phyloP scores from a whole-genome alignment of 1,140 invertebrate species.

The Lanistes nyassanus region DNA sequence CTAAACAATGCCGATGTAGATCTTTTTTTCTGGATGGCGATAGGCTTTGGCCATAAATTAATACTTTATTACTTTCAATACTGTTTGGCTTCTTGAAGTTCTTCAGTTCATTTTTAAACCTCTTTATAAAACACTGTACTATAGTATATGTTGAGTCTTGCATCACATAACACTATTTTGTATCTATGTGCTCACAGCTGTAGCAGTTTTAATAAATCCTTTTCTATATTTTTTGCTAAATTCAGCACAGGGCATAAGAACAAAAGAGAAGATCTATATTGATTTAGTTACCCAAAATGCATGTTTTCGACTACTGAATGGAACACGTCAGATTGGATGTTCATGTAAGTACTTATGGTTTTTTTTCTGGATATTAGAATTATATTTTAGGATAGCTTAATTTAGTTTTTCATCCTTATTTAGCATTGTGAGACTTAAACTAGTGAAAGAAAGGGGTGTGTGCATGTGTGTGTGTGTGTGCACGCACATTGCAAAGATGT shows the following conservation, averaged over 20 bases:
- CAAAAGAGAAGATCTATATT: constrained; percentile 54
- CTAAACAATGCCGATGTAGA: too few species aligned
- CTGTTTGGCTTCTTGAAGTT: too few species aligned
- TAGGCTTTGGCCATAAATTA: too few species aligned
- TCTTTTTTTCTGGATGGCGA: too few species aligned
- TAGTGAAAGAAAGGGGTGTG: too few species aligned
- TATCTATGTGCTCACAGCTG: background rate
- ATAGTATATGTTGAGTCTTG: background rate
- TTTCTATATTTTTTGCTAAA: background rate
- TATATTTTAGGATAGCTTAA: too few species aligned
- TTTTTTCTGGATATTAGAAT: background rate
- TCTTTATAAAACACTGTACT: too few species aligned
- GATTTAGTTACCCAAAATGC: constrained; percentile 62
- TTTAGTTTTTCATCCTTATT: too few species aligned
- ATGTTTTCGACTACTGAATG: constrained; percentile 90
- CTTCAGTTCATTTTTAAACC: too few species aligned
- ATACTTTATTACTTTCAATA: too few species aligned
- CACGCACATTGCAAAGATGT: background rate
- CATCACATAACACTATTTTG: background rate
- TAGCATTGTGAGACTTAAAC: background rate
- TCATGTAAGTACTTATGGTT: constrained; percentile 62
- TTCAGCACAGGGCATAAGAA: constrained; percentile 33
- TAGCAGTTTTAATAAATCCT: background rate
- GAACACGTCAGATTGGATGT: constrained; percentile 92
- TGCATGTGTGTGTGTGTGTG: background rate